These are phyloP conservation scores for Exocentrus adspersus DNA, from an alignment of 2,888 invertebrate genomes.

Conservation along the genomic window DNA sequence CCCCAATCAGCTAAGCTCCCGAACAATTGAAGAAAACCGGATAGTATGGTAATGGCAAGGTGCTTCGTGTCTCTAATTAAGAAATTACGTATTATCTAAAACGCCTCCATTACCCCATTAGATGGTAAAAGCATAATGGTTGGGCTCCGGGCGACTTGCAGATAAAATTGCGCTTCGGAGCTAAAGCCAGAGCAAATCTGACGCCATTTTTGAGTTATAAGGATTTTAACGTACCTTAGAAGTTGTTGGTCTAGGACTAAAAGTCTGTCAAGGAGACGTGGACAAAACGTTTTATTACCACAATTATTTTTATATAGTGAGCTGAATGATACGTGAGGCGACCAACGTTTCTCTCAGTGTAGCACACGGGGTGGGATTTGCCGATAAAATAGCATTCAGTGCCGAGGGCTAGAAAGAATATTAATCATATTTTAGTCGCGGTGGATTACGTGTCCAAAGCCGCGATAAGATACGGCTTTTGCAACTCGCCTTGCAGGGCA, in stretches of 20 bases:
- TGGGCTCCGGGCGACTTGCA: slow-evolving; percentile 31
- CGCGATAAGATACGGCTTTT: slow-evolving; percentile 53
- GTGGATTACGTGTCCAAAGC: slow-evolving; percentile 54
- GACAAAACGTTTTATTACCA: no score
- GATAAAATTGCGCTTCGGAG: neutral
- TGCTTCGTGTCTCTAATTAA: slow-evolving; percentile 32
- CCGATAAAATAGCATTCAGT: slow-evolving; percentile 12
- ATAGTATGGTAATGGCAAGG: slow-evolving; percentile 41
- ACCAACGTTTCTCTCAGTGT: neutral
- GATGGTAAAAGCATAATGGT: slow-evolving; percentile 32
- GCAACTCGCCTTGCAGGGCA: slow-evolving; percentile 33
- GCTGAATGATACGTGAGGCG: no score
- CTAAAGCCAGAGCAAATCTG: neutral
- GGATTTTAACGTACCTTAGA: no score
- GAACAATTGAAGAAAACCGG: slow-evolving; percentile 44
- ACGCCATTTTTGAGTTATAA: no score
- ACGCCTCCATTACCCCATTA: slow-evolving; percentile 30
- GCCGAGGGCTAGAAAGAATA: slow-evolving; percentile 51
- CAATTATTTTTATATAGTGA: no score
- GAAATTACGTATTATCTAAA: slow-evolving; percentile 33
- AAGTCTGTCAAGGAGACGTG: no score
- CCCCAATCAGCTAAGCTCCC: slow-evolving; percentile 36
- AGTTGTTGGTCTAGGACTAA: no score
- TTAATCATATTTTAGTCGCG: slow-evolving; percentile 58
- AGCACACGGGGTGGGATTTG: neutral